phyloP scores from a whole-genome alignment of 2,888 invertebrate genomes.

The Leucania comma region DNA sequence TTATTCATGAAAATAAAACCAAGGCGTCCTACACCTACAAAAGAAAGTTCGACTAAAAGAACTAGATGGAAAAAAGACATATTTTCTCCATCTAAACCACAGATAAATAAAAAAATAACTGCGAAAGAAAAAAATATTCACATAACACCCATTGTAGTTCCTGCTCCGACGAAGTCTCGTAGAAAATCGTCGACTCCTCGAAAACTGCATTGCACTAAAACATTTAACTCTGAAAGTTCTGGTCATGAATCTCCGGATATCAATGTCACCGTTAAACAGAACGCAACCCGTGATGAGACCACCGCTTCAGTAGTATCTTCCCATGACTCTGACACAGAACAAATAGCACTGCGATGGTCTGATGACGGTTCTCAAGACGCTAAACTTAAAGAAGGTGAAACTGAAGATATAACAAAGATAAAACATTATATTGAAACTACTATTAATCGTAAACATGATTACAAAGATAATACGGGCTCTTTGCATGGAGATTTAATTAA shows the following conservation, averaged over 20 bases:
- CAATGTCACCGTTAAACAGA: constrained; percentile 57
- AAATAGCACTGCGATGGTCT: constrained; percentile 81
- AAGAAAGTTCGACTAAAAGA: constrained; percentile 70
- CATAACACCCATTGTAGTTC: constrained; percentile 56
- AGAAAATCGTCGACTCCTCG: constrained; percentile 88
- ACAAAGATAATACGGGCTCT: constrained; percentile 66
- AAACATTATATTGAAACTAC: constrained; percentile 81
- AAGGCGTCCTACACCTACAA: constrained; percentile 79
- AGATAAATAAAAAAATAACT: constrained; percentile 62
- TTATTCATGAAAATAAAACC: constrained; percentile 85
- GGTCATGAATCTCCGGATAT: constrained; percentile 76
- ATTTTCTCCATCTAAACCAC: constrained; percentile 59
- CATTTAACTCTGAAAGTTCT: constrained; percentile 78
- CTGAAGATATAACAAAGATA: constrained; percentile 84
- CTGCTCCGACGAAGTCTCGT: constrained; percentile 83
- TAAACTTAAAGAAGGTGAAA: constrained; percentile 73
- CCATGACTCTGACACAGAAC: constrained; percentile 82
- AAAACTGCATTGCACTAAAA: constrained; percentile 84
- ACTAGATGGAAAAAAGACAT: constrained; percentile 69
- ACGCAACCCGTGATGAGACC: constrained; percentile 54
- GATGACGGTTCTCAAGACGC: constrained; percentile 84
- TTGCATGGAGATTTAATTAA: constrained; percentile 83
- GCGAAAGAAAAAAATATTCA: constrained; percentile 73
- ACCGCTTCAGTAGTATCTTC: constrained; percentile 51
- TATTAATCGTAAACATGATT: constrained; percentile 43